A percentile compares a stretch with the other conserved stretches of the same genome.
These are phyloP conservation scores for Propsilocerus akamusi DNA, from an alignment of 1,140 invertebrate species.

Conservation along the genomic window DNA sequence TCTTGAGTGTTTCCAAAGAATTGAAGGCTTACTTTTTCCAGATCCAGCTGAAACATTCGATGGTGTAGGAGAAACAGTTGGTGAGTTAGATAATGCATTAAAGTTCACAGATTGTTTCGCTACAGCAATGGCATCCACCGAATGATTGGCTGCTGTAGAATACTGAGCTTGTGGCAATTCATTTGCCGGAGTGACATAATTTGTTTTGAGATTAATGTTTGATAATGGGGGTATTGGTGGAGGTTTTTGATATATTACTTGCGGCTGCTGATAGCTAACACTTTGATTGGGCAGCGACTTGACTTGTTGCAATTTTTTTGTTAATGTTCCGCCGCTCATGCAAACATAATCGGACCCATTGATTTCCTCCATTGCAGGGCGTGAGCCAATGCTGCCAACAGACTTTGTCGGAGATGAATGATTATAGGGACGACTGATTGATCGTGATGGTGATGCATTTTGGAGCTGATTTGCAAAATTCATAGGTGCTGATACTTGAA, in stretches of 20 bases:
- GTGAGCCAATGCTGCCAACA: neutral
- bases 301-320: neutral
- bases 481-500: conserved; percentile 8
- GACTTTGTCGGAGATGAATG: neutral
- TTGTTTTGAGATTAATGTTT: conserved; percentile 21
- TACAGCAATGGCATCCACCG: neutral
- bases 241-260: conserved; percentile 14
- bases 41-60: neutral
- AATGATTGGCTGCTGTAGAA: neutral
- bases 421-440: neutral
- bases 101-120: neutral
- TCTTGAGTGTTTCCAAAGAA: neutral
- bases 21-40: neutral
- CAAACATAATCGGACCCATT: conserved; percentile 51
- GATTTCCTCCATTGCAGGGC: conserved; percentile 29
- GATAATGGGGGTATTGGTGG: conserved; percentile 17
- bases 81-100: conserved; percentile 8
- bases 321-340: conserved; percentile 37
- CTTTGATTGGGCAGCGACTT: neutral
- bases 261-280: neutral
- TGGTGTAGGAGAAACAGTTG: conserved; percentile 23
- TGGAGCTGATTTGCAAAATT: conserved; percentile 20
- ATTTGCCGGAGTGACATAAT: conserved; percentile 12
- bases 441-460: conserved; percentile 15
- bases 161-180: neutral